Evolutionary conservation across 1,140 invertebrate genomes (phyloP), one percentile per base, ranked within the genome.

Genomic region (Galleria mellonella): DNA sequence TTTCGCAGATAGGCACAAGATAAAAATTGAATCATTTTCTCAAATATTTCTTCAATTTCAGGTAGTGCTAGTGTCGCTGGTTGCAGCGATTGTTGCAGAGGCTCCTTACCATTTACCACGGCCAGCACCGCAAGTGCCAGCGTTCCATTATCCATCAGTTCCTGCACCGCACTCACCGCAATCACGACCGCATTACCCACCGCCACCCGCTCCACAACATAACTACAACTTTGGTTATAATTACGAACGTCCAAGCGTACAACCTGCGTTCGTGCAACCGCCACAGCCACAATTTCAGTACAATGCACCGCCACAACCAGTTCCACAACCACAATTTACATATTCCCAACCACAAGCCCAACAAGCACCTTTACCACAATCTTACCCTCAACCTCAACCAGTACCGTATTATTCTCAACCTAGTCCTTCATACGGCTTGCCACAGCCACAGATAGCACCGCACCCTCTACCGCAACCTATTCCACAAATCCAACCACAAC

Each of bases 61-160:
- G 81, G 55, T 79, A 15, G 46, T 71, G 27, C 38, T 79, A 45
- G 35, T 83, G 43, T 68, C 77, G 39, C 32, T 75, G 45, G 63
- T 83, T 32, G 61, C 62, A 13, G 65, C 65, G 7, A 61, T 66
- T 36, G 63, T 47, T 37, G 73, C 70, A 12, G 77, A 83, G 54
- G 79, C 75, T 3, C 79, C 76, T 12, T 83, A 83, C 47, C 70
- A 77, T 36, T 39, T 82, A 29, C 68, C 71, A 4, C 66, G 72
- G 7, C 79, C 79, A 8, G 68, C 58, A 7, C 43, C 61, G 10
- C 58, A 74, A 14, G 61, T 65, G 1, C 78, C 72, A 0, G 43
- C 47, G 23, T 66, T 81, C 39, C 54, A 60, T 17, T 77, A 71
- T 14, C 65, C 60, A 4, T 17, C 53, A 10, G 46, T 23, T 11